Conservation (phyloP, 2,113 vertebrate species). For the Mesoclemmys tuberculata region DNA sequence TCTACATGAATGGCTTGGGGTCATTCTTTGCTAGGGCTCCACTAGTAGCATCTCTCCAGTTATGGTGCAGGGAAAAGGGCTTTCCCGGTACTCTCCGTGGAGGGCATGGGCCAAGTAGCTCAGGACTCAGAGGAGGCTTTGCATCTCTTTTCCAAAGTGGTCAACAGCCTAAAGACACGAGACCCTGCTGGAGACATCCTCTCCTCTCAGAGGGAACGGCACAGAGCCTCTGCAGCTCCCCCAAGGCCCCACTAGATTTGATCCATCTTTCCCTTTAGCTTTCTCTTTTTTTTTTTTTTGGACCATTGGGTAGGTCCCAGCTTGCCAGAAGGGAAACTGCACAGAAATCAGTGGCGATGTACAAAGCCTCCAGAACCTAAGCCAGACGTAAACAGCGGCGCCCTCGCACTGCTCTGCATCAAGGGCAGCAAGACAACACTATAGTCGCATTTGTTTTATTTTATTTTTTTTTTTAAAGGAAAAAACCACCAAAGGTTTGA, state of each 20-base stretch:
- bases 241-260: neutral
- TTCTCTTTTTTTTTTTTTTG: too few species aligned
- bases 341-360: neutral
- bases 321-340: neutral
- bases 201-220: neutral
- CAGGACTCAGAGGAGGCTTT: neutral
- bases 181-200: neutral
- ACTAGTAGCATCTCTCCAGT: neutral
- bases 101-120: neutral
- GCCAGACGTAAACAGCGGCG: neutral
- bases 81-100: neutral
- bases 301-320: rapidly evolving
- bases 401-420: rapidly evolving
- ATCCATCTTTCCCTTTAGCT: rapidly evolving
- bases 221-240: neutral
- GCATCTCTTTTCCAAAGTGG: neutral
- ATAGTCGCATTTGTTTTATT: rapidly evolving
- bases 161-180: neutral
- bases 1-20: neutral
- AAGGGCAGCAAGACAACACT: neutral
- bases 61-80: neutral
- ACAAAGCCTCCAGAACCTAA: rapidly evolving
- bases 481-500: neutral
- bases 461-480: rapidly evolving
- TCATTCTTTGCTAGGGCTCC: neutral